Evolutionary conservation across 2,797 vertebrate genomes (phyloP).

Genomic region (Falco peregrinus): DNA sequence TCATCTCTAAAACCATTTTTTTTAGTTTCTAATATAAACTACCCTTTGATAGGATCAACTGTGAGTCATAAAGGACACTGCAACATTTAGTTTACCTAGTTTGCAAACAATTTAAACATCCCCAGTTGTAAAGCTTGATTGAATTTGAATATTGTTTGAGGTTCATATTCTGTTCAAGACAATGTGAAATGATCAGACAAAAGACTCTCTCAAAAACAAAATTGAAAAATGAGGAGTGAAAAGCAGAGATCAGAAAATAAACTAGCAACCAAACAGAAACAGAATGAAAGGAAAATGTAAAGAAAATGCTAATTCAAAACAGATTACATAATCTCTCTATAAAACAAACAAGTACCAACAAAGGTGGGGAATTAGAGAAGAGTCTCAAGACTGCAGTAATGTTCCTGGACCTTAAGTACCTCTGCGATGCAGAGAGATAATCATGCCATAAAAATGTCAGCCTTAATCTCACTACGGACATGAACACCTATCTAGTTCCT

Average conservation of each 20-base stretch:
- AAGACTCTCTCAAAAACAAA: not conserved
- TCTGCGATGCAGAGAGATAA: not conserved
- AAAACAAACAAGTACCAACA: not conserved
- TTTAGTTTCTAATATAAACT: not conserved
- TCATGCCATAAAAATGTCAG: not conserved
- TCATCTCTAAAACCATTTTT: not conserved
- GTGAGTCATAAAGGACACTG: not conserved
- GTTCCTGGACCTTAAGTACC: not conserved
- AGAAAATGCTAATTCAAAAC: not conserved
- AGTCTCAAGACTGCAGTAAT: not conserved
- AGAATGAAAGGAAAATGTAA: not conserved
- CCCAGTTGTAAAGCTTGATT: not conserved
- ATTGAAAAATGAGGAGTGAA: not conserved
- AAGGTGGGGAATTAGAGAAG: accelerated
- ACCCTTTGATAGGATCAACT: not conserved
- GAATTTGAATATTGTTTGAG: not conserved
- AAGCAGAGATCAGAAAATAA: not conserved
- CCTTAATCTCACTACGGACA: not conserved
- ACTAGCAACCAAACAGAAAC: not conserved
- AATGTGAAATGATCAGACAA: not conserved
- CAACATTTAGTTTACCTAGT: not conserved
- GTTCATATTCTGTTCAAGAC: not conserved
- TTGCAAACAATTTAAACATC: not conserved
- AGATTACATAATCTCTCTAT: not conserved
- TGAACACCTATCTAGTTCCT: not conserved